These are phyloP conservation scores for Microplitis deprimator DNA, from an alignment of 2,888 invertebrate species.

Conservation along the genomic window DNA sequence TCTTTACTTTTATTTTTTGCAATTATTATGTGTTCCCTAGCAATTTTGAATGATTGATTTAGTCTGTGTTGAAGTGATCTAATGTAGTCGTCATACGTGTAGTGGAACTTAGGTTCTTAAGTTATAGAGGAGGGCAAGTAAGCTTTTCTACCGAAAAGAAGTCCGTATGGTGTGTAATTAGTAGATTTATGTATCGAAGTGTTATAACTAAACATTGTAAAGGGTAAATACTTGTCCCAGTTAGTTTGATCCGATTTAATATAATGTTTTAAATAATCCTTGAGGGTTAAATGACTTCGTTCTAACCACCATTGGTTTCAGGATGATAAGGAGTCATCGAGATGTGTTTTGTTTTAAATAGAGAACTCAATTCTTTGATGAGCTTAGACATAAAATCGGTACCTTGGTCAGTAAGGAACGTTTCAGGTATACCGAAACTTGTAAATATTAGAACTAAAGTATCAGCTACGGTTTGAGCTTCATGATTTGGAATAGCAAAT, in stretches of 20 bases:
- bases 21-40: constrained; percentile 51
- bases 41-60: constrained; percentile 51
- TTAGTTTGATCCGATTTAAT: constrained; percentile 45
- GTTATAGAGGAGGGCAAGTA: constrained; percentile 48
- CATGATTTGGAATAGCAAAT: constrained; percentile 37
- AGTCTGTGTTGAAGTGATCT: constrained; percentile 51
- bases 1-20: constrained; percentile 52
- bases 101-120: constrained; percentile 54
- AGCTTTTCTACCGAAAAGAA: constrained; percentile 32
- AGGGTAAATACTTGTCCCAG: constrained; percentile 48
- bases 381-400: constrained; percentile 46
- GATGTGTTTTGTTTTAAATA: constrained; percentile 44
- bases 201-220: constrained; percentile 50
- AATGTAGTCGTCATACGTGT: constrained; percentile 56
- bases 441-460: constrained; percentile 39
- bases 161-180: constrained; percentile 30
- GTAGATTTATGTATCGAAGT: constrained; percentile 44
- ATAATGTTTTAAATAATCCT: constrained; percentile 48
- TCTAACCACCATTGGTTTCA: constrained; percentile 43
- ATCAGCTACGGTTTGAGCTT: constrained; percentile 45
- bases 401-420: constrained; percentile 48
- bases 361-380: constrained; percentile 42
- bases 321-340: constrained; percentile 51
- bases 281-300: constrained; percentile 48
- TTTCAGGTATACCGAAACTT: constrained; percentile 48